Base-by-base conservation (phyloP, 2,888 invertebrate genomes). In the Brenthis ino region DNA sequence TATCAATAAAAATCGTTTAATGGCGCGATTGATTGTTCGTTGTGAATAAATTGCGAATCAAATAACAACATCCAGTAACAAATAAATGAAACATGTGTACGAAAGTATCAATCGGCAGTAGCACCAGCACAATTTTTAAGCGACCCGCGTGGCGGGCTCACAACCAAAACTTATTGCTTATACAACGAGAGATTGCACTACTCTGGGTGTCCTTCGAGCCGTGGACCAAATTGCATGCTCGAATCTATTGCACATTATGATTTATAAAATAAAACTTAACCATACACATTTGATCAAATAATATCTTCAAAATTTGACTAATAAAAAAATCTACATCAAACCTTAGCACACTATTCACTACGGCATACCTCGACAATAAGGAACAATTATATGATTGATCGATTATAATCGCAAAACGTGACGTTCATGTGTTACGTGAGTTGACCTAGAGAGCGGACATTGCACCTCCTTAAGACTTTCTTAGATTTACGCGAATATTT, bases 121-220 rank as follows among this genome's bases (percentile, higher is more conserved):
- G 89, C 80, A 79, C 80, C 80, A 78, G 79, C 82, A 82, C 81
- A 82, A 82, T 81, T 80, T 79, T 64, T 61, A 79, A 81, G 82
- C 83, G 83, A 85, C 85, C 80, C 76, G 75, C 82, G 75, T 77
- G 82, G 82, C 85, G 83, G 86, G 85, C 84, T 91, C 92, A 92
- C 92, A 92, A 92, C 91, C 92, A 86, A 91, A 89, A 91, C 89
- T 91, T 91, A 91, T 89, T 86, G 86, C 92, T 92, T 89, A 91
- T 90, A 91, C 92, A 91, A 92, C 89, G 74, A 80, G 75, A 81
- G 83, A 89, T 91, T 89, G 89, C 89, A 89, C 91, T 89, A 90
- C 89, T 85, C 83, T 86, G 89, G 85, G 83, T 84, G 82, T 83
- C 82, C 78, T 81, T 82, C 76, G 79, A 82, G 82, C 83, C 82